A percentile compares a stretch with the other conserved stretches of the same genome.
These are phyloP conservation scores for Tachysurus vachellii DNA, from an alignment of 2,113 vertebrate genomes.

Conservation along the genomic window DNA sequence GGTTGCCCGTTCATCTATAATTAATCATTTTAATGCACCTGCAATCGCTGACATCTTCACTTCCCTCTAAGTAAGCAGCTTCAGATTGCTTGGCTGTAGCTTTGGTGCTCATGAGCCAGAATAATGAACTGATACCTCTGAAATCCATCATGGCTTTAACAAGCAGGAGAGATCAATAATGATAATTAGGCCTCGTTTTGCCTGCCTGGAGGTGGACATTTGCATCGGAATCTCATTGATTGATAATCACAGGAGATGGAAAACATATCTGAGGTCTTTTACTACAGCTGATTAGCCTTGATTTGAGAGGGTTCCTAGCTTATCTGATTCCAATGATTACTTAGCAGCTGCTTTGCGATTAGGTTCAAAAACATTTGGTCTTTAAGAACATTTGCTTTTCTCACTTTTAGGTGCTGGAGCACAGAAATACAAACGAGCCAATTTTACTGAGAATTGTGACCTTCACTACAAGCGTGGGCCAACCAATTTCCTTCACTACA, in stretches of 20 bases:
- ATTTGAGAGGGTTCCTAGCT: conserved; percentile 42
- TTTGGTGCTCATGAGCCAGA: conserved; percentile 37
- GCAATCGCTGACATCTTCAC: conserved; percentile 51
- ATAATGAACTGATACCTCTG: conserved; percentile 59
- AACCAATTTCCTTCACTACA: neutral
- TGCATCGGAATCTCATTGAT: conserved; percentile 47
- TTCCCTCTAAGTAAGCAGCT: conserved; percentile 50
- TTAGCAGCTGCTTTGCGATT: conserved; percentile 29
- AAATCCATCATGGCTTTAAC: conserved; percentile 62
- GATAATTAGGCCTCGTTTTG: conserved; percentile 50
- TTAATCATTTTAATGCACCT: conserved; percentile 62
- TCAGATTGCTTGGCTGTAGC: conserved; percentile 51
- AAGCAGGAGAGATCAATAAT: conserved; percentile 58
- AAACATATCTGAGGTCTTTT: conserved; percentile 55
- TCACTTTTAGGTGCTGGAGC: neutral
- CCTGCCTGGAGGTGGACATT: conserved; percentile 45
- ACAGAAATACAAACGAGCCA: neutral
- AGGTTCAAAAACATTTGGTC: neutral
- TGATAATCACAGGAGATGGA: conserved; percentile 49
- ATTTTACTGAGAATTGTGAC: neutral
- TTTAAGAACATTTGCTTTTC: neutral
- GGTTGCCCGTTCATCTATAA: conserved; percentile 55
- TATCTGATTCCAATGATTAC: conserved; percentile 30
- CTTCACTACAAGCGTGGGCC: neutral
- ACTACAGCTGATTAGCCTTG: conserved; percentile 55